These are phyloP conservation scores for Melanotaenia parkinsoni DNA, from an alignment of 2,797 vertebrate genomes.

Conservation along the genomic window DNA sequence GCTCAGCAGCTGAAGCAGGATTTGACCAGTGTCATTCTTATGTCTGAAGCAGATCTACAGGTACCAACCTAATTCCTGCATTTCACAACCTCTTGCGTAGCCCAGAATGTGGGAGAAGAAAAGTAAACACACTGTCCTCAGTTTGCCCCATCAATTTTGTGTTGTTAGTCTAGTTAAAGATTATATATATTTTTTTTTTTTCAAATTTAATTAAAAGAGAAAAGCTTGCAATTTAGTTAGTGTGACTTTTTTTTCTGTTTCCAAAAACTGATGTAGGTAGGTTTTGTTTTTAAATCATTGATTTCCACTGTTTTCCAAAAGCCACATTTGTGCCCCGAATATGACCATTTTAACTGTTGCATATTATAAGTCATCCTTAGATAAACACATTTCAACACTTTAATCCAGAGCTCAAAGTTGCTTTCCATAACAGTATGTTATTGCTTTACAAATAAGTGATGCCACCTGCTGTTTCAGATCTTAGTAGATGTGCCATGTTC, in stretches of 20 bases:
- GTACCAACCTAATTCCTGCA: slow-evolving; percentile 65
- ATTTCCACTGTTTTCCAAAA: not conserved
- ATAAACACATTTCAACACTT: not conserved
- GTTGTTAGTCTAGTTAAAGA: not conserved
- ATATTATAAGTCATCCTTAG: not conserved
- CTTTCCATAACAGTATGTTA: not conserved
- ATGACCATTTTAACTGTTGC: not conserved
- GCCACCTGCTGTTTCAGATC: slow-evolving; percentile 72
- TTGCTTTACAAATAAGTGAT: not conserved
- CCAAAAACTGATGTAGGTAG: not conserved
- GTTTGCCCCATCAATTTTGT: not conserved
- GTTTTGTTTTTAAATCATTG: not conserved
- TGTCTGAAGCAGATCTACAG: slow-evolving; percentile 93
- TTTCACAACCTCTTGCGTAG: not conserved
- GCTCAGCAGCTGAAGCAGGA: slow-evolving; percentile 88
- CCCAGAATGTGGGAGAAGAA: not conserved
- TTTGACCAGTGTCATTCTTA: slow-evolving; percentile 89
- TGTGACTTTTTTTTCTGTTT: no score
- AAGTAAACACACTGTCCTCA: not conserved
- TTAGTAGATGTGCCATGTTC: slow-evolving; percentile 85
- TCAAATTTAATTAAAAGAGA: not conserved
- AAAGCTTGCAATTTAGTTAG: not conserved
- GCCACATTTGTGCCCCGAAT: not conserved
- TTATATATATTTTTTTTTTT: no score
- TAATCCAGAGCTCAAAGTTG: not conserved